Conservation (phyloP, 2,888 invertebrate genomes). For the Euproctis similis region DNA sequence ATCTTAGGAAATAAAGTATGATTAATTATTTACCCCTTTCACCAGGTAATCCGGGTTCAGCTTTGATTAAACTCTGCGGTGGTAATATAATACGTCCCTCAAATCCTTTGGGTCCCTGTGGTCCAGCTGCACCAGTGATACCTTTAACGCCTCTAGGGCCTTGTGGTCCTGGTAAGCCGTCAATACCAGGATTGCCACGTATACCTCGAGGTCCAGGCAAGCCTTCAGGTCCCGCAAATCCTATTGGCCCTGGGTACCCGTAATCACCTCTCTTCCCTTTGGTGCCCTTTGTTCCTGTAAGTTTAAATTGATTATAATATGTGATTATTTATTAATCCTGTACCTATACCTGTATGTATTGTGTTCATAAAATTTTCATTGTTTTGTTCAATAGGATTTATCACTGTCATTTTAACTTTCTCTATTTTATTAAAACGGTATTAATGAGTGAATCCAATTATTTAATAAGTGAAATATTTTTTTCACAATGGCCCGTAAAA, state of each 20-base stretch:
- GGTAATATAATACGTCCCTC: slow-evolving; percentile 54
- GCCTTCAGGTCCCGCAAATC: slow-evolving; percentile 46
- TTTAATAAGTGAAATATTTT: too few species aligned
- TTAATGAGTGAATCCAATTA: too few species aligned
- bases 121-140: slow-evolving; percentile 56
- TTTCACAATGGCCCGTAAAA: too few species aligned
- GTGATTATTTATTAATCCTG: too few species aligned
- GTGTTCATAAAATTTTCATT: too few species aligned
- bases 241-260: slow-evolving; percentile 45
- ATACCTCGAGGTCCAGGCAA: slow-evolving; percentile 41
- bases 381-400: too few species aligned
- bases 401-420: too few species aligned
- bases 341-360: too few species aligned
- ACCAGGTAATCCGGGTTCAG: slow-evolving; percentile 76
- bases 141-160: slow-evolving; percentile 64
- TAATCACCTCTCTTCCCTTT: slow-evolving; percentile 51
- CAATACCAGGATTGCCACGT: slow-evolving; percentile 39
- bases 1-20: neutral
- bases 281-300: slow-evolving; percentile 45
- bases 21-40: slow-evolving; percentile 54
- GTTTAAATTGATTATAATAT: too few species aligned
- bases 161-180: slow-evolving; percentile 70
- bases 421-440: too few species aligned
- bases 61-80: slow-evolving; percentile 37
- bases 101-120: slow-evolving; percentile 68